Base-by-base conservation (phyloP, 2,113 vertebrate genomes). In the Epinephelus cyanopodus region DNA sequence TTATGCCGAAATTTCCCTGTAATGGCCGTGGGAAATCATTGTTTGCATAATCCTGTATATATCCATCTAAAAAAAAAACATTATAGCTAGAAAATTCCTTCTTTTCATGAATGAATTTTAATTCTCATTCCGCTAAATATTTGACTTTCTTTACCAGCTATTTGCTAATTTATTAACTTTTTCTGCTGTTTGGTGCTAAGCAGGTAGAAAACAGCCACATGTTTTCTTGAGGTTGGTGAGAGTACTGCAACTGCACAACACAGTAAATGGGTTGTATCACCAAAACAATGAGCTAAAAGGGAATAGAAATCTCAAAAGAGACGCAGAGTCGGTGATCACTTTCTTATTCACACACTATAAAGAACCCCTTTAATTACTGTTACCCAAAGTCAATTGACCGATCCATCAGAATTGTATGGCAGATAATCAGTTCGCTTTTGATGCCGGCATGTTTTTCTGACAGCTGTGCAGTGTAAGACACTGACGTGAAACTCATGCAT, bases 241-340 rank as follows among this genome's bases (percentile, higher is more conserved):
- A 53, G 12, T n/a, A 12, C 39, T 33, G 13, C 69, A 53, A 37
- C 27, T n/a, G 19, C 74, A 60, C 19, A 60, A 74, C 66, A 53
- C 17, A 23, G 2, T 54, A 21, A n/a, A 73, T 42, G 18, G 33
- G 70, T 4, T 14, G 6, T 29, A 18, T 27, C 17, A 47, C 19
- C 70, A 48, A 61, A 73, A 62, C 53, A 74, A 50, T 15, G 19
- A 61, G 18, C 25, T n/a, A 61, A 74, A 48, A 29, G 6, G n/a
- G 18, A 9, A n/a, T 12, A 58, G 27, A 72, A 29, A 29, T 19
- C 15, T 42, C 33, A 3, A 27, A 25, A 18, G 8, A 56, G 29
- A 56, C 1, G 21, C n/a, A 67, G n/a, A 15, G 23, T 18, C n/a
- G n/a, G 14, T 48, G 45, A 27, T 50, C 0, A 19, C 18, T 33